These are phyloP conservation scores for Apogon hyalosoma DNA, from an alignment of 2,797 vertebrate species.

Conservation along the genomic window DNA sequence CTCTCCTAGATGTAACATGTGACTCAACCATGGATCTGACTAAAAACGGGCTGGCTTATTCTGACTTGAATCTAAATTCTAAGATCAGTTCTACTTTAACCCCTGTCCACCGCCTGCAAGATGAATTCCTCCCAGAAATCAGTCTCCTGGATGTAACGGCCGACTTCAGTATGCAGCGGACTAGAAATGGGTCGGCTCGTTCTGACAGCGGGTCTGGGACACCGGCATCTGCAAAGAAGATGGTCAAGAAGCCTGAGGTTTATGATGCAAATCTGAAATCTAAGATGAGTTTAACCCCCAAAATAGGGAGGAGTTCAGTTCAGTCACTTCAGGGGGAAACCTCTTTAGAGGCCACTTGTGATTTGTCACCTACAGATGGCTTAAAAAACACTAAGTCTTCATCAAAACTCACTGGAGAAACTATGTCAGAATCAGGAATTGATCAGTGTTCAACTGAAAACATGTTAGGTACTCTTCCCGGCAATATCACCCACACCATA, in stretches of 20 bases:
- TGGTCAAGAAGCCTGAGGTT: not conserved
- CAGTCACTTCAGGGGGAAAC: conserved; percentile 19
- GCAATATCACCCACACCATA: not conserved
- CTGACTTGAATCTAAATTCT: not conserved
- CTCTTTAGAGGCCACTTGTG: conserved; percentile 9
- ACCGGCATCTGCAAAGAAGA: not conserved
- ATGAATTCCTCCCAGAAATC: conserved; percentile 6
- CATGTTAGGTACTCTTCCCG: conserved; percentile 22
- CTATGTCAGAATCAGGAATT: not conserved
- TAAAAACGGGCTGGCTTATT: not conserved
- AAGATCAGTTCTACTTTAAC: conserved; percentile 1
- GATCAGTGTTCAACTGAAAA: conserved; percentile 24
- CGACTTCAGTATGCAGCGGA: not conserved
- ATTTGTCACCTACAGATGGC: not conserved
- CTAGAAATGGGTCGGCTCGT: not conserved
- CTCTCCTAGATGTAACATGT: conserved; percentile 61
- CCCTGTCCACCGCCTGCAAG: not conserved
- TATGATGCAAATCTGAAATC: not conserved
- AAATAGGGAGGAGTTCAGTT: conserved; percentile 13
- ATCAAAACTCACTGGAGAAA: conserved; percentile 6
- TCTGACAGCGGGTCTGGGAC: not conserved
- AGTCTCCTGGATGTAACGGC: not conserved
- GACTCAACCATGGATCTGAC: conserved; percentile 22
- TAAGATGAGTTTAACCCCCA: conserved; percentile 4
- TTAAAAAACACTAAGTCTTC: not conserved